phyloP scores from a whole-genome alignment of 1,140 invertebrate species.

The Saxidomus purpurata region DNA sequence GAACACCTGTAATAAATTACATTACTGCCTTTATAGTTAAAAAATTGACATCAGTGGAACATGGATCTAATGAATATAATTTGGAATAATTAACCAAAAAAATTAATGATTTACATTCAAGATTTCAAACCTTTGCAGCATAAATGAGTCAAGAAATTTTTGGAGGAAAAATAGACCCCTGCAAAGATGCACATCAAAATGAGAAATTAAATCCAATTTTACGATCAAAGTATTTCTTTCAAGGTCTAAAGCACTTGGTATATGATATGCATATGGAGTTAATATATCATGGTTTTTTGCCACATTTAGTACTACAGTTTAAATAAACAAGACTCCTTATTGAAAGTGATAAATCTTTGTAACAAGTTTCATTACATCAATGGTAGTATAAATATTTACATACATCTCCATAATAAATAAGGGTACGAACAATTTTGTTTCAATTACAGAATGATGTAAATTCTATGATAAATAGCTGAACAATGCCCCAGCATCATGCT shows the following conservation, averaged over 20 bases:
- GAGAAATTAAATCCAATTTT: slow-evolving; percentile 1
- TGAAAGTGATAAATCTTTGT: not conserved
- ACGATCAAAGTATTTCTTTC: not conserved
- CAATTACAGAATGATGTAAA: not conserved
- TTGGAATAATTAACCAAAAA: no score
- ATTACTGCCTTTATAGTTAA: no score
- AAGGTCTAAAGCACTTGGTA: not conserved
- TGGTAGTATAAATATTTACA: slow-evolving; percentile 15
- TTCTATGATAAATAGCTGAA: not conserved
- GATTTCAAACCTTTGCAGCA: not conserved
- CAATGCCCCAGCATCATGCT: not conserved
- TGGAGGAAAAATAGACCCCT: not conserved
- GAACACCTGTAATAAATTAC: no score
- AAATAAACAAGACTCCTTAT: not conserved
- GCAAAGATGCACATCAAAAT: not conserved
- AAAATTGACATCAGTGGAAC: no score
- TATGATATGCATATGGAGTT: not conserved
- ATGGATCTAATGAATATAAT: no score
- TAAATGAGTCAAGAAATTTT: not conserved
- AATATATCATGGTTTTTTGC: not conserved
- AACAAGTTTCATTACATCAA: slow-evolving; percentile 26
- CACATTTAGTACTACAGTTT: not conserved
- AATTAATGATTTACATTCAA: not conserved
- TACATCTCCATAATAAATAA: not conserved
- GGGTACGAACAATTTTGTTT: not conserved